A percentile compares a stretch with the other conserved stretches of the same genome.
Evolutionary conservation across 2,797 vertebrate genomes (phyloP).

Genomic region (Trematomus bernacchii): DNA sequence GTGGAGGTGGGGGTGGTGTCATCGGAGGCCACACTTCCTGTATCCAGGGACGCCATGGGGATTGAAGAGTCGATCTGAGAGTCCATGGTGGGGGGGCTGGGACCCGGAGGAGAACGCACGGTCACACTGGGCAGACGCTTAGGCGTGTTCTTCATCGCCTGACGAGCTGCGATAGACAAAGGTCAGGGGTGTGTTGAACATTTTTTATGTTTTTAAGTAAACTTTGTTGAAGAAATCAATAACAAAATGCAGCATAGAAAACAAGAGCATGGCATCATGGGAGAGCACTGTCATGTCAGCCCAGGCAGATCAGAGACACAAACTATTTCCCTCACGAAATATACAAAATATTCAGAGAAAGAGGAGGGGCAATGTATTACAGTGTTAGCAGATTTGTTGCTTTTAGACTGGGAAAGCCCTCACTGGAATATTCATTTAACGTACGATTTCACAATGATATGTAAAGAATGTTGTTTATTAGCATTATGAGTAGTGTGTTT

Average conservation of each 20-base stretch:
- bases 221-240: background rate
- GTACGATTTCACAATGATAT: background rate
- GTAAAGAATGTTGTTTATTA: background rate
- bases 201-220: background rate
- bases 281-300: background rate
- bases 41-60: conserved; percentile 84
- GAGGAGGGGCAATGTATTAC: background rate
- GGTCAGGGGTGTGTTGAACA: background rate
- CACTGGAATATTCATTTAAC: background rate
- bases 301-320: conserved; percentile 1
- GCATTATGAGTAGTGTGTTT: background rate
- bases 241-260: conserved; percentile 3
- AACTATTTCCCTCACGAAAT: background rate
- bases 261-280: background rate
- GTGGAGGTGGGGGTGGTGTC: conserved; percentile 87
- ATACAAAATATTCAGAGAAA: background rate
- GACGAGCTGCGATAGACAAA: conserved; percentile 87
- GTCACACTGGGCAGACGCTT: conserved; percentile 92
- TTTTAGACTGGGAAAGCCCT: background rate
- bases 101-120: conserved; percentile 93
- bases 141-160: conserved; percentile 95
- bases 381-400: background rate
- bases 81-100: conserved; percentile 91
- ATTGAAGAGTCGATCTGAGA: conserved; percentile 75
- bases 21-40: conserved; percentile 85